Evolutionary conservation across 2,888 invertebrate genomes (phyloP), one percentile per base, ranked within the genome.

Genomic region (Hylaea fasciaria): DNA sequence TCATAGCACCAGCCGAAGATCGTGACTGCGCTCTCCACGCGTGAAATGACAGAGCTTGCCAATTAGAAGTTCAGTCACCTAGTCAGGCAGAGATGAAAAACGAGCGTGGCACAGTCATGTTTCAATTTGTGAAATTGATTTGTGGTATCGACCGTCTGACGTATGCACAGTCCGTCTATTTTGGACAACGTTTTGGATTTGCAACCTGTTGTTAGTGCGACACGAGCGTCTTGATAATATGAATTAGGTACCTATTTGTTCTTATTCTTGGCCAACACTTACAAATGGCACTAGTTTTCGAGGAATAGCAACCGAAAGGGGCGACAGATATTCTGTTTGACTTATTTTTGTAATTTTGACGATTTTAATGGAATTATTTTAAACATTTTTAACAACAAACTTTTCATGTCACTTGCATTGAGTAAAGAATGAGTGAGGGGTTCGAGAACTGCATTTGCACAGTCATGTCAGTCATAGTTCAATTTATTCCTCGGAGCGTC

Each of bases 1-100:
- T 47, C 45, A 32, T 45, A 52, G 44, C 50, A 57, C 64, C 61
- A 59, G 62, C 60, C 47, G 46, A 64, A 65, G 56, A 71, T 78
- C 83, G 82, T 83, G 83, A 82, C 81, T 71, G 69, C 60, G 59
- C 70, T 72, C 67, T 70, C 56, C 62, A 73, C 83, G 81, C 80
- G 76, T 75, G 80, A 74, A 81, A 82, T 77, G 84, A 76, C 81
- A 81, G 76, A 73, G 76, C 78, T 82, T 77, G 81, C 77, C 87
- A 88, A 89, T 89, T 90, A 86, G 76, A 83, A 85, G 89, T 87
- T 90, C 89, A 89, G 78, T 89, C 86, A 87, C 87, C 87, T 79
- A 69, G 71, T 71, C 77, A 69, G 71, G 70, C 77, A 80, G 71
- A 74, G 73, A 76, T 73, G 70, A 80, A 83, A 84, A 83, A 82